These are phyloP conservation scores for Python bivittatus DNA, from an alignment of 2,113 vertebrate species.

Conservation along the genomic window DNA sequence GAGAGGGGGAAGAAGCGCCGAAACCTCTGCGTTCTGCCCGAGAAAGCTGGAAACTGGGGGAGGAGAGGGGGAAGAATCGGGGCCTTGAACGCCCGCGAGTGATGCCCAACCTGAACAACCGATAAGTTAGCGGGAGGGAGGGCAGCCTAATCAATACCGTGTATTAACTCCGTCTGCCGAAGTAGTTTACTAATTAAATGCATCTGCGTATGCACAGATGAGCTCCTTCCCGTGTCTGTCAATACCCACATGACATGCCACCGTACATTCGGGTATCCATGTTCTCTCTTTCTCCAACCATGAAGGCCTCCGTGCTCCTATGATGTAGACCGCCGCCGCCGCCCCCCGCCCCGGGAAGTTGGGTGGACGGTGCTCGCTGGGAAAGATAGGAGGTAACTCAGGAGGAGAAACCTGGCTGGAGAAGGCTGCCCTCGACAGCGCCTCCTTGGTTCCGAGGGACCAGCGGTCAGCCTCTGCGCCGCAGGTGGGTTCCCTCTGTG, in stretches of 20 bases:
- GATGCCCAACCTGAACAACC: background rate
- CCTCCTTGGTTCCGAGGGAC: background rate
- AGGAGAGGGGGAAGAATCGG: background rate
- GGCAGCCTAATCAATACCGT: background rate
- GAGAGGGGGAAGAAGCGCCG: background rate
- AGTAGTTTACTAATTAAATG: too few relatives aligned
- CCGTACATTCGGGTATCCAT: background rate
- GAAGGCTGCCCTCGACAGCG: background rate
- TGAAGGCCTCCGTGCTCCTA: background rate
- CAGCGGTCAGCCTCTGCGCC: background rate
- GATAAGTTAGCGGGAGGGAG: background rate
- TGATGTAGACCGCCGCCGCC: background rate
- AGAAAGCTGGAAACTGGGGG: background rate
- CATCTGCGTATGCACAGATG: background rate
- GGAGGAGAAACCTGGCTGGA: too few relatives aligned
- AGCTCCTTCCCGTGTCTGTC: background rate
- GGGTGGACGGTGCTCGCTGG: background rate
- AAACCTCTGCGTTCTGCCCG: too few relatives aligned
- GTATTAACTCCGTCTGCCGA: background rate
- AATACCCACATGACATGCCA: background rate
- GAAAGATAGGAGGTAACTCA: background rate
- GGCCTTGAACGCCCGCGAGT: background rate
- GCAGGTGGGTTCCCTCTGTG: background rate
- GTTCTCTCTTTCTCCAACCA: background rate
- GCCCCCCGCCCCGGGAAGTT: background rate